Evolutionary conservation across 2,113 vertebrate species (phyloP).

Genomic region (Hyperopisus bebe): DNA sequence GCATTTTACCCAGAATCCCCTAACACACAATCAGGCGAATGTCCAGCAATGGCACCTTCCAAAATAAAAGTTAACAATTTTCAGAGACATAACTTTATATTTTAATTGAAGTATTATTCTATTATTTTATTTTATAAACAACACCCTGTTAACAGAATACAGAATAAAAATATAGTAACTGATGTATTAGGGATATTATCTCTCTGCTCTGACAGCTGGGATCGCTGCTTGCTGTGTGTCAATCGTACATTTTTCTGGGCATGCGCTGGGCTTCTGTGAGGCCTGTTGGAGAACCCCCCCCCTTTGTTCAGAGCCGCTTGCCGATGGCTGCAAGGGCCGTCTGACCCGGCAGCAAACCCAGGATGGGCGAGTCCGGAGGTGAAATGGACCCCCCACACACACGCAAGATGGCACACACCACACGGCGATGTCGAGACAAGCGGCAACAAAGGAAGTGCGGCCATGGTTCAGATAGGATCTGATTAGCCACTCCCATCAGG

Average conservation of each 20-base stretch:
- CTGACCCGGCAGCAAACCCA: background rate
- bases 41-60: background rate
- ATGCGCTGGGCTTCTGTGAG: background rate
- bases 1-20: background rate
- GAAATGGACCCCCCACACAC: background rate
- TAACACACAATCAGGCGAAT: background rate
- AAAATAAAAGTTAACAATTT: background rate
- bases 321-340: background rate
- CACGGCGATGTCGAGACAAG: background rate
- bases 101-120: background rate
- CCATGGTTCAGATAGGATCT: slow-evolving; percentile 55
- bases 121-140: background rate
- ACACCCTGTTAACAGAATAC: background rate
- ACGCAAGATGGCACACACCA: too few species aligned
- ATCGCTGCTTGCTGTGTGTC: background rate
- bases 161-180: background rate
- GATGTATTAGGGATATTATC: background rate
- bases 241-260: background rate
- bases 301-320: background rate
- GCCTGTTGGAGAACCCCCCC: background rate
- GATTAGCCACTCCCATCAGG: slow-evolving; percentile 32
- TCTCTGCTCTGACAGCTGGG: background rate
- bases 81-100: background rate
- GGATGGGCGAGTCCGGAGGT: background rate
- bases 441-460: slow-evolving; percentile 59